phyloP scores from a whole-genome alignment of 1,140 invertebrate genomes.

The Ylistrum balloti region DNA sequence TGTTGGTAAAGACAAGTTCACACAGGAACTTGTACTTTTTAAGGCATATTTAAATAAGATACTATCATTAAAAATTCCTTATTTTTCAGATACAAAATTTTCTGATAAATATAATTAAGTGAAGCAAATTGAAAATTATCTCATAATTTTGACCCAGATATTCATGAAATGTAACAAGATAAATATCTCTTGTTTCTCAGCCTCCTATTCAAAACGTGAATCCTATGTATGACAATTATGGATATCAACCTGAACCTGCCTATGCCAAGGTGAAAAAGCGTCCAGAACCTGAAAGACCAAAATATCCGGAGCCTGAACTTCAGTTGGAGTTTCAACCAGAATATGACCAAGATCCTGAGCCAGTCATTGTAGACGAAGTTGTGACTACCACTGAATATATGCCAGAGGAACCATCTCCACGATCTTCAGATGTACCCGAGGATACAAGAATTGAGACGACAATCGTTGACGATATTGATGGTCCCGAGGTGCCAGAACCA shows the following conservation, averaged over 20 bases:
- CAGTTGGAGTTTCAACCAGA: constrained; percentile 19
- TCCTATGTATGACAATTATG: neutral
- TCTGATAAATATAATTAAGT: too few relatives aligned
- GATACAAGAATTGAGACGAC: neutral
- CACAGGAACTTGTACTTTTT: too few relatives aligned
- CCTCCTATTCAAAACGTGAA: neutral
- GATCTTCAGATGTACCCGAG: neutral
- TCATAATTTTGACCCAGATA: too few relatives aligned
- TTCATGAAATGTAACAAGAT: neutral
- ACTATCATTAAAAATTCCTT: too few relatives aligned
- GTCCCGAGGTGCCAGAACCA: neutral
- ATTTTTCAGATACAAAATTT: too few relatives aligned
- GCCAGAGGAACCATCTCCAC: neutral
- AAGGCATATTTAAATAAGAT: too few relatives aligned
- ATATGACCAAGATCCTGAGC: neutral
- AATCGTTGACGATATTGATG: neutral
- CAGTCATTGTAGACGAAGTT: neutral
- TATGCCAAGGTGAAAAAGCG: neutral
- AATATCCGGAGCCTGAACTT: neutral
- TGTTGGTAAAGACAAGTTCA: too few relatives aligned
- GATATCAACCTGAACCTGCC: neutral
- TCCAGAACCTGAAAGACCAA: neutral
- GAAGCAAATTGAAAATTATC: too few relatives aligned
- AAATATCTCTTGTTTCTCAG: neutral
- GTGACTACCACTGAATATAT: neutral